These are phyloP conservation scores for Harmothoe impar DNA, from an alignment of 2,888 invertebrate species.

Conservation along the genomic window DNA sequence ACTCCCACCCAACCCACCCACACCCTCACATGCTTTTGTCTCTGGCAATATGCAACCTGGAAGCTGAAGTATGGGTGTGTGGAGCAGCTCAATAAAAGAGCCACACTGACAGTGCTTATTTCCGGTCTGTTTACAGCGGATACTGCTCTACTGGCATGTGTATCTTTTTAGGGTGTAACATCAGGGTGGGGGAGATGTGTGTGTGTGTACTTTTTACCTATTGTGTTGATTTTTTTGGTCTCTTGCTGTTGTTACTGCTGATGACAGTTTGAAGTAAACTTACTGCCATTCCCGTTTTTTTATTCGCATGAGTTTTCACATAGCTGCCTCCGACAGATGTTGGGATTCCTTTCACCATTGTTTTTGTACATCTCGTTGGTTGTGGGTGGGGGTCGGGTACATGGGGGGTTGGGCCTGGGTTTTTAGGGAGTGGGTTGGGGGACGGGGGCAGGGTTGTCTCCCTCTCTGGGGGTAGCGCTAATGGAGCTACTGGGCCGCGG, in stretches of 20 bases:
- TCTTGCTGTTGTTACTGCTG: not conserved
- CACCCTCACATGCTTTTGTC: not conserved
- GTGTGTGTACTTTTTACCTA: too few species aligned
- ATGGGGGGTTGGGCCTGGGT: too few species aligned
- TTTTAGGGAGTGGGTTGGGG: too few species aligned
- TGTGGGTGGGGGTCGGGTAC: not conserved
- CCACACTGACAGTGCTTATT: not conserved
- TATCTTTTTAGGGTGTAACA: slow-evolving; percentile 12
- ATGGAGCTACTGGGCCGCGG: not conserved
- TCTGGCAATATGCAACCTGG: not conserved
- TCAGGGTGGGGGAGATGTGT: slow-evolving; percentile 15
- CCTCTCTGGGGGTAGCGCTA: not conserved
- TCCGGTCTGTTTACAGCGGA: slow-evolving; percentile 8
- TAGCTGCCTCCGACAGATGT: not conserved
- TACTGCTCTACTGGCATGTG: not conserved
- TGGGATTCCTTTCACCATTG: not conserved
- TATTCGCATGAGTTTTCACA: slow-evolving; percentile 2
- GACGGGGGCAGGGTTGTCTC: not conserved
- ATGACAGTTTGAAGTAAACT: slow-evolving; percentile 16
- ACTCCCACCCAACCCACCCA: not conserved
- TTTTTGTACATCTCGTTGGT: not conserved
- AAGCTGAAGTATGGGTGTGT: not conserved
- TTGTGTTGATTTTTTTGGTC: not conserved
- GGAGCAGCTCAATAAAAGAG: not conserved
- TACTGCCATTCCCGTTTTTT: not conserved